Percentiles rank a stretch among this genome's conserved stretches.
phyloP scores from a whole-genome alignment of 2,888 invertebrate species.

The Thera obeliscata region DNA sequence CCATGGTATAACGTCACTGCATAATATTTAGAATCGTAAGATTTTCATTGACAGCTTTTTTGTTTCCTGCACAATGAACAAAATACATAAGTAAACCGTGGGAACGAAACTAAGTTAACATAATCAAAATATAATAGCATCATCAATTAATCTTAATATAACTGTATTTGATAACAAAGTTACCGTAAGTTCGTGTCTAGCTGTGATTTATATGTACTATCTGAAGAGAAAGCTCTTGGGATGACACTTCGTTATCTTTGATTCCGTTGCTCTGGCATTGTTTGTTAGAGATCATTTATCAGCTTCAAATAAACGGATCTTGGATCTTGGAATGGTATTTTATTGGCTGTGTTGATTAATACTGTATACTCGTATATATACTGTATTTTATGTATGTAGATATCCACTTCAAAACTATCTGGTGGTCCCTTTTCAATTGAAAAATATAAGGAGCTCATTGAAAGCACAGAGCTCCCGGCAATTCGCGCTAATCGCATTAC shows the following conservation, averaged over 20 bases:
- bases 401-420: too few species aligned
- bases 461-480: conserved; percentile 52
- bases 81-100: conserved; percentile 3
- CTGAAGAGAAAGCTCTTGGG: conserved; percentile 46
- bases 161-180: conserved; percentile 27
- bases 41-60: too few species aligned
- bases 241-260: conserved; percentile 58
- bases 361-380: too few species aligned
- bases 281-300: conserved; percentile 52
- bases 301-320: conserved; percentile 21
- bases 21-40: too few species aligned
- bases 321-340: neutral
- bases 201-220: conserved; percentile 51
- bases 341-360: neutral
- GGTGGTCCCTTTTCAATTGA: conserved; percentile 34
- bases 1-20: too few species aligned
- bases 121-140: conserved; percentile 9
- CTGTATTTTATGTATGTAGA: too few species aligned
- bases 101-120: conserved; percentile 15
- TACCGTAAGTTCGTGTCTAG: conserved; percentile 34
- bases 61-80: too few species aligned
- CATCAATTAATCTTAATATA: conserved; percentile 10
- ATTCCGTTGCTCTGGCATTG: conserved; percentile 50
- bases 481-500: conserved; percentile 73
- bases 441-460: conserved; percentile 42